These are phyloP conservation scores for Eilema caniola DNA, from an alignment of 2,888 invertebrate genomes.

Conservation along the genomic window DNA sequence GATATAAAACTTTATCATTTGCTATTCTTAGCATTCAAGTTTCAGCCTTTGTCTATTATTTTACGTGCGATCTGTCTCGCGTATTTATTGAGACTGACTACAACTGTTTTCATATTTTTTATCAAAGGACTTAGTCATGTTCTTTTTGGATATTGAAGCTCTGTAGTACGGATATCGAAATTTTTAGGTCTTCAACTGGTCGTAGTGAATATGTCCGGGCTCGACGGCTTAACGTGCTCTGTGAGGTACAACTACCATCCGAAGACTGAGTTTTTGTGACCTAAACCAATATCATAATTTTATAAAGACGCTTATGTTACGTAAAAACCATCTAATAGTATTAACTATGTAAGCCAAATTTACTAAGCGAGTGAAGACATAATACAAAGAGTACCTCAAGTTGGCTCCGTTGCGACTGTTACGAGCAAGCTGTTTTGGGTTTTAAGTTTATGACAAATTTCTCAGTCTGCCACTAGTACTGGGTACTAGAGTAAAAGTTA, in stretches of 20 bases:
- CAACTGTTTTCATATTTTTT: neutral
- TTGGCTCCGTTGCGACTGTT: neutral
- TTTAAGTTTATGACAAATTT: neutral
- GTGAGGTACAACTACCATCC: no score
- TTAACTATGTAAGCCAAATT: no score
- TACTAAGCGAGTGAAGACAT: neutral
- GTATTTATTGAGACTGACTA: neutral
- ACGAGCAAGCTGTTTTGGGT: neutral
- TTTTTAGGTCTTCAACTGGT: no score
- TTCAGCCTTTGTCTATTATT: neutral
- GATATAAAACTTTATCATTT: constrained; percentile 31
- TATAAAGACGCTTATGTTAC: no score
- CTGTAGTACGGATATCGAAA: no score
- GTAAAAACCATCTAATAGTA: neutral
- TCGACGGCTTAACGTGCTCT: no score
- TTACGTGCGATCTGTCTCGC: neutral
- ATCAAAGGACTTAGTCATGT: neutral
- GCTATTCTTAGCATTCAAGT: constrained; percentile 10
- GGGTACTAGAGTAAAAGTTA: neutral
- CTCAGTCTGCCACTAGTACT: neutral
- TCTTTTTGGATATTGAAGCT: neutral
- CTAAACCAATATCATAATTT: no score
- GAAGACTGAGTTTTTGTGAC: no score
- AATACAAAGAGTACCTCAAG: neutral
- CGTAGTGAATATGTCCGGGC: no score